Evolutionary conservation across 2,888 invertebrate species (phyloP).

Genomic region (Andrena trimmerana): DNA sequence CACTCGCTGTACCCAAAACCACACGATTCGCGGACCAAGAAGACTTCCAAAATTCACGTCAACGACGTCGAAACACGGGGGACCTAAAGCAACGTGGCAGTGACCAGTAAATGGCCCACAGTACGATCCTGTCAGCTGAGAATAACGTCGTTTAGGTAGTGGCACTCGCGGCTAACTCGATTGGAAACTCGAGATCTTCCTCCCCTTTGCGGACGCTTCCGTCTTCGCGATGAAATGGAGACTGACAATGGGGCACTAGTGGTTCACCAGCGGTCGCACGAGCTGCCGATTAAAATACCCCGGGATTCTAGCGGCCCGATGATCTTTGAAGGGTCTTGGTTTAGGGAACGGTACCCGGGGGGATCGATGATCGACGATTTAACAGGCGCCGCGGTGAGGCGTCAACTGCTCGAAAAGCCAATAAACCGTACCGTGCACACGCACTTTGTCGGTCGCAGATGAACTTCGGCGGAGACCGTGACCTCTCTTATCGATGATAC

Average conservation of each 20-base stretch:
- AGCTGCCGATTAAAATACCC: background rate
- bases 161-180: slow-evolving; percentile 30
- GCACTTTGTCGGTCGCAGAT: slow-evolving; percentile 53
- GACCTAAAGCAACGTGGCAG: slow-evolving; percentile 57
- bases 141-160: slow-evolving; percentile 54
- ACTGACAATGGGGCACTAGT: too few species aligned
- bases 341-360: background rate
- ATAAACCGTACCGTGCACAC: slow-evolving; percentile 12
- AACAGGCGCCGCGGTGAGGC: slow-evolving; percentile 2
- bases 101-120: slow-evolving; percentile 47
- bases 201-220: slow-evolving; percentile 29
- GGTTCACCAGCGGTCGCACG: background rate
- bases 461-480: slow-evolving; percentile 68
- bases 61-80: slow-evolving; percentile 11
- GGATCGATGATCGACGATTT: background rate
- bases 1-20: background rate
- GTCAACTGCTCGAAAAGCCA: slow-evolving; percentile 27
- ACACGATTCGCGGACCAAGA: background rate
- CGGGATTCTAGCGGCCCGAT: background rate
- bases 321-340: background rate
- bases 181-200: slow-evolving; percentile 27
- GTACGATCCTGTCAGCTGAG: slow-evolving; percentile 45
- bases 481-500: slow-evolving; percentile 71
- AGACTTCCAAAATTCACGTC: background rate
- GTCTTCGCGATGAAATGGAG: slow-evolving; percentile 7